Evolutionary conservation across 1,140 invertebrate species (phyloP), one percentile per base, ranked within the genome.

Genomic region (Drosophila neocordata): DNA sequence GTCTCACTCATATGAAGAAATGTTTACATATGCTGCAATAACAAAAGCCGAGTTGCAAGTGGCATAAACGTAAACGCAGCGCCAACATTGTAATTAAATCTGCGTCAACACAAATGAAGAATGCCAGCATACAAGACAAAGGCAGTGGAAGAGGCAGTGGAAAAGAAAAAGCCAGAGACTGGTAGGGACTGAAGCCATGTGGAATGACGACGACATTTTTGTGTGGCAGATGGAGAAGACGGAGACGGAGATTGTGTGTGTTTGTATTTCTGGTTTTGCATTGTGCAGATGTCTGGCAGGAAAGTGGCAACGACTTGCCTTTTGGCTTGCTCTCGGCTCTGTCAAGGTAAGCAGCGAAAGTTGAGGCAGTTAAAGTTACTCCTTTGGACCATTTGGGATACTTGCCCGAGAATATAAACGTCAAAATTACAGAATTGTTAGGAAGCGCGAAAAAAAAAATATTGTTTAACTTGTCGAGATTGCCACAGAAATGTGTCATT

Each of bases 11-110:
- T 48, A 48, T 48, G 41, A 48, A 56, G 44, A 37, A 65, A 56
- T 70, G 81, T 75, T 69, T 70, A 63, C 77, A 87, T 66, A 66
- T 61, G 75, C 78, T 60, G 69, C 76, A 66, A 59, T 59, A 65
- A 70, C 66, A 69, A 73, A 58, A 61, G 57, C 77, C 73, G 72
- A 87, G 78, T 87, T 68, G 73, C 78, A 87, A 82, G 82, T 81
- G 81, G 73, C 81, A 78, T 78, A 79, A 79, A 70, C 61, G 70
- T 74, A 65, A 82, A 87, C 64, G 78, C 72, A 64, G 69, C 75
- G 76, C 61, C 74, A 87, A 79, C 79, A 87, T 73, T 88, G 83
- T 87, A 87, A 87, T 87, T 87, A 87, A 87, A 88, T 88, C 79
- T 83, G 57, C 84, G 79, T 88, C 83, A 77, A 83, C 75, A 83